Percentiles rank a stretch among this genome's conserved stretches.
These are phyloP conservation scores for Poecilobothrus nobilitatus DNA, from an alignment of 2,888 invertebrate species.

Conservation along the genomic window DNA sequence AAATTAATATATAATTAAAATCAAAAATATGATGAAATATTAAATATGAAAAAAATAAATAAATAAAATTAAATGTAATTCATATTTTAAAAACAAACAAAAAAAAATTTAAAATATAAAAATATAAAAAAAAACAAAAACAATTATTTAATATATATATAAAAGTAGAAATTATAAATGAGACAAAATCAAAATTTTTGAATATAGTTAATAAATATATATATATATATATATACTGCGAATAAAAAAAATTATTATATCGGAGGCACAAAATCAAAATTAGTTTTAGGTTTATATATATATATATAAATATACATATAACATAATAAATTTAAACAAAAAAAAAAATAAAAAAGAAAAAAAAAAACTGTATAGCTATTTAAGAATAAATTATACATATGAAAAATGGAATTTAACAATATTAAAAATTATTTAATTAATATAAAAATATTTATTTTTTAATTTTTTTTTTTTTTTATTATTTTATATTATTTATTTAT, in stretches of 20 bases:
- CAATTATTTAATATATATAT: neutral
- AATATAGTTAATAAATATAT: neutral
- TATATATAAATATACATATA: neutral
- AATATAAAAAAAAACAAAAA: neutral
- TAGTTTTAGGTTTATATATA: conserved; percentile 22
- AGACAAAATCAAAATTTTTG: neutral
- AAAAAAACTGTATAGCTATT: neutral
- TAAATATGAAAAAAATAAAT: neutral
- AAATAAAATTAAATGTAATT: neutral
- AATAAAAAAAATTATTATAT: conserved; percentile 18
- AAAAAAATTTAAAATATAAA: neutral
- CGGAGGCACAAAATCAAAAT: conserved; percentile 34
- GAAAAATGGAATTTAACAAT: neutral
- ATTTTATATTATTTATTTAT: no score
- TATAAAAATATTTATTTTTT: no score
- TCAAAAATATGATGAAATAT: neutral
- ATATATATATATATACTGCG: neutral
- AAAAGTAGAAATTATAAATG: neutral
- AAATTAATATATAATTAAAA: neutral
- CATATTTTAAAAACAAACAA: neutral
- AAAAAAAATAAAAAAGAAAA: neutral
- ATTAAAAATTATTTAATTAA: no score
- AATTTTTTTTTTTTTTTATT: no score
- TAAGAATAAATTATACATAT: conserved; percentile 5
- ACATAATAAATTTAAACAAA: neutral